Base-by-base conservation (phyloP, 2,888 invertebrate species). In the Philhelius pedissequus region DNA sequence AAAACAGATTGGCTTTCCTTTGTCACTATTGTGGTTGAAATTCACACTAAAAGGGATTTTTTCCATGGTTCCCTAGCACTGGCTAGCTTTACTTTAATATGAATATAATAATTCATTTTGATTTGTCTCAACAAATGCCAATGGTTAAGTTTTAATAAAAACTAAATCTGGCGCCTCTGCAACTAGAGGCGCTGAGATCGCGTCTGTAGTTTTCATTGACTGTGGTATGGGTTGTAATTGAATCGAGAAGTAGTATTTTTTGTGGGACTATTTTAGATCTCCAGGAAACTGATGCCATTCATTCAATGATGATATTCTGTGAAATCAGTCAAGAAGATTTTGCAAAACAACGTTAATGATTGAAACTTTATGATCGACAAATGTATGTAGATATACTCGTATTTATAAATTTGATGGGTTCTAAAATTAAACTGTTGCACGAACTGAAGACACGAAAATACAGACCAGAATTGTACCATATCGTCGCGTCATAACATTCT, bases 231-330 rank as follows among this genome's bases (percentile, higher is more conserved):
- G n/a, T n/a, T n/a, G n/a, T n/a, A n/a, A n/a, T n/a, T n/a, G n/a
- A n/a, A n/a, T n/a, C n/a, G 62, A 52, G 35, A 66, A n/a, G n/a
- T n/a, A n/a, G n/a, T 48, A 45, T 9, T 52, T 35, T 48, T 15
- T 38, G 11, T 13, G 13, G 15, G 1, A 11, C 9, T 27, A 27
- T 38, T 75, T 74, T 38, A 32, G 35, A 62, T 62, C 74, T 83
- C 83, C 83, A 83, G 73, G 54, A 83, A 54, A 45, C n/a, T n/a
- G n/a, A 30, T 60, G 40, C 11, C 66, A 22, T 52, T n/a, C n/a
- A 35, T 25, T 6, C 18, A 30, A 35, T 43, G 27, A 18, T 43
- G 62, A 43, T 40, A 3, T 60, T 30, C 9, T 38, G 18, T 56
- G 38, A 40, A 11, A 52, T 20, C 52, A 73, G 11, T 20, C 6